These are phyloP conservation scores for Orgyia antiqua DNA, from an alignment of 2,888 invertebrate species.

Conservation along the genomic window DNA sequence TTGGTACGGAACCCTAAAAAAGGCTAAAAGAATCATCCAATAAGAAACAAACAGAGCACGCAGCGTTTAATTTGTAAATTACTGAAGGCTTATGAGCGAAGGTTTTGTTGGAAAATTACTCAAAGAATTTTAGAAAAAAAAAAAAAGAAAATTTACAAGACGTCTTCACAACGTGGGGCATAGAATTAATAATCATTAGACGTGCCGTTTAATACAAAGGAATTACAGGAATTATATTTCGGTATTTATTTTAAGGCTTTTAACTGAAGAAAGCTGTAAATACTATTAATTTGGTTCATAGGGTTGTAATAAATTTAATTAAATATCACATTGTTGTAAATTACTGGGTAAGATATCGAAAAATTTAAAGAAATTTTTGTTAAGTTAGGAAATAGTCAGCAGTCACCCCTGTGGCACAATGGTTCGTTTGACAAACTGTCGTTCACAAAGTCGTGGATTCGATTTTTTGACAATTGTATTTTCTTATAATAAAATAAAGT, in stretches of 20 bases:
- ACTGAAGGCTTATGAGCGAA: constrained; percentile 17
- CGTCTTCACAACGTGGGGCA: constrained; percentile 11
- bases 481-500: too few relatives aligned
- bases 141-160: constrained; percentile 1
- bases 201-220: constrained; percentile 14
- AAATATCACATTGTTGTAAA: too few relatives aligned
- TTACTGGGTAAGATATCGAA: too few relatives aligned
- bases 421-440: too few relatives aligned
- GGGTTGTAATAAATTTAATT: too few relatives aligned
- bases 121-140: constrained; percentile 7
- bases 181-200: constrained; percentile 19
- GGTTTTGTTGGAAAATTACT: constrained; percentile 15
- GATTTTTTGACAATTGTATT: too few relatives aligned
- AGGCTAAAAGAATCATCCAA: too few relatives aligned
- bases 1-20: too few relatives aligned
- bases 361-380: too few relatives aligned
- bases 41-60: constrained; percentile 10
- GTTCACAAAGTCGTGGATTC: too few relatives aligned
- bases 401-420: too few relatives aligned
- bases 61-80: constrained; percentile 21
- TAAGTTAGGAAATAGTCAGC: too few relatives aligned
- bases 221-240: background rate
- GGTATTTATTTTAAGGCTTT: constrained; percentile 2
- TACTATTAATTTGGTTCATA: background rate
- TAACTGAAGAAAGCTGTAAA: constrained; percentile 1